Conservation (phyloP, 2,888 invertebrate genomes). For the Dyspetes luteomarginatus region DNA sequence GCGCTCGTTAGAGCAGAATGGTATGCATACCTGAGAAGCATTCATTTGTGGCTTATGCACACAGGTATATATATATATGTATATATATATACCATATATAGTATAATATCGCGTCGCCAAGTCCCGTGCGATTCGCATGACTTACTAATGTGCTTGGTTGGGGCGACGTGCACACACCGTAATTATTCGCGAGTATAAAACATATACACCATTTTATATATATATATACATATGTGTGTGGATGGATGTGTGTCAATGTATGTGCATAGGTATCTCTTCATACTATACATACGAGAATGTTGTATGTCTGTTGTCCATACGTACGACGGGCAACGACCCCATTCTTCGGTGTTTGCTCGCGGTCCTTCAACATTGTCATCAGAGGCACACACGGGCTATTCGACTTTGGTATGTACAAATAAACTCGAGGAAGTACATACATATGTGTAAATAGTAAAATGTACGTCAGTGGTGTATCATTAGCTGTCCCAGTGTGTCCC, state of each 20-base stretch:
- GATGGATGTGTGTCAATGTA: too few relatives aligned
- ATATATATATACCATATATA: not conserved
- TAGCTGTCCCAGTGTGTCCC: slow-evolving; percentile 42
- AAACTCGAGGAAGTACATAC: not conserved
- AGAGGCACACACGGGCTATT: slow-evolving; percentile 53
- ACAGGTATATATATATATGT: not conserved
- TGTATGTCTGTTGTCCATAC: slow-evolving; percentile 61
- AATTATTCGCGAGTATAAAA: slow-evolving; percentile 42
- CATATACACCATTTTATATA: slow-evolving; percentile 33
- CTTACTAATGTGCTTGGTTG: slow-evolving; percentile 68
- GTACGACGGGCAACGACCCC: slow-evolving; percentile 64
- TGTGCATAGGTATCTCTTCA: too few relatives aligned
- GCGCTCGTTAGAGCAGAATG: slow-evolving; percentile 67
- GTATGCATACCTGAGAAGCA: slow-evolving; percentile 64
- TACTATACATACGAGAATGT: slow-evolving; percentile 39
- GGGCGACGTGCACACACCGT: slow-evolving; percentile 46
- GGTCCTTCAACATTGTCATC: slow-evolving; percentile 69
- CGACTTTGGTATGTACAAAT: slow-evolving; percentile 48
- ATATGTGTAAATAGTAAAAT: not conserved
- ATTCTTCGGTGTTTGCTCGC: slow-evolving; percentile 65
- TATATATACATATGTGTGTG: slow-evolving; percentile 4
- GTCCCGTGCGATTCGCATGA: slow-evolving; percentile 62
- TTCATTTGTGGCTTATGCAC: slow-evolving; percentile 38
- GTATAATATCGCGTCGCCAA: slow-evolving; percentile 31
- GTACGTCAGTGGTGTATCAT: slow-evolving; percentile 41